Conservation (phyloP, 2,888 invertebrate genomes). For the Agonopterix heracliana region DNA sequence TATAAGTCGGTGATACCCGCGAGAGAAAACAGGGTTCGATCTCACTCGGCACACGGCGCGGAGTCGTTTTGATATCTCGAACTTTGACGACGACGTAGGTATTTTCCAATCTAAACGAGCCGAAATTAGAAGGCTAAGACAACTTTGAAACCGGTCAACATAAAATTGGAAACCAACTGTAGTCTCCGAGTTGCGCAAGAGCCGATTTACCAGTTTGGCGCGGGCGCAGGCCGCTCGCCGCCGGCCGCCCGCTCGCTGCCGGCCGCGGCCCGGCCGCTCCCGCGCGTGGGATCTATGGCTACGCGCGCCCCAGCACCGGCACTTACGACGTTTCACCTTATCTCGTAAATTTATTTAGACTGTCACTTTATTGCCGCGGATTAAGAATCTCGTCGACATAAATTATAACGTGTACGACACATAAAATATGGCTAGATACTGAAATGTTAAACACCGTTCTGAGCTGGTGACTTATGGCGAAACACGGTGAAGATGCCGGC, state of each 20-base stretch:
- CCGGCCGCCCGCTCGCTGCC: conserved; percentile 3
- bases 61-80: conserved; percentile 35
- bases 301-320: conserved; percentile 15
- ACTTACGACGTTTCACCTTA: conserved; percentile 37
- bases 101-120: conserved; percentile 74
- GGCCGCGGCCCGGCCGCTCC: conserved; percentile 13
- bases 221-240: conserved; percentile 24
- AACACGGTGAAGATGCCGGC: conserved; percentile 2
- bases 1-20: not conserved
- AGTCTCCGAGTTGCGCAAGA: conserved; percentile 69
- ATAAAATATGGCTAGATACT: conserved; percentile 29
- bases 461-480: conserved; percentile 14
- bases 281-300: conserved; percentile 20
- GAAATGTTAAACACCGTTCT: conserved; percentile 27
- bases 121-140: conserved; percentile 75
- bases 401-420: conserved; percentile 47
- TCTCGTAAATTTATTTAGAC: conserved; percentile 45
- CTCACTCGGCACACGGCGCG: conserved; percentile 22
- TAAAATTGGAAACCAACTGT: conserved; percentile 76
- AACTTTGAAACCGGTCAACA: conserved; percentile 74
- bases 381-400: conserved; percentile 65
- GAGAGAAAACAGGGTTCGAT: not conserved
- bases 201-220: conserved; percentile 64
- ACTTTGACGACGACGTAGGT: conserved; percentile 38
- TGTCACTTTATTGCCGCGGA: conserved; percentile 57